A percentile compares a stretch with the other conserved stretches of the same genome.
These are phyloP conservation scores for Morpho achilles DNA, from an alignment of 2,888 invertebrate genomes.

Conservation along the genomic window DNA sequence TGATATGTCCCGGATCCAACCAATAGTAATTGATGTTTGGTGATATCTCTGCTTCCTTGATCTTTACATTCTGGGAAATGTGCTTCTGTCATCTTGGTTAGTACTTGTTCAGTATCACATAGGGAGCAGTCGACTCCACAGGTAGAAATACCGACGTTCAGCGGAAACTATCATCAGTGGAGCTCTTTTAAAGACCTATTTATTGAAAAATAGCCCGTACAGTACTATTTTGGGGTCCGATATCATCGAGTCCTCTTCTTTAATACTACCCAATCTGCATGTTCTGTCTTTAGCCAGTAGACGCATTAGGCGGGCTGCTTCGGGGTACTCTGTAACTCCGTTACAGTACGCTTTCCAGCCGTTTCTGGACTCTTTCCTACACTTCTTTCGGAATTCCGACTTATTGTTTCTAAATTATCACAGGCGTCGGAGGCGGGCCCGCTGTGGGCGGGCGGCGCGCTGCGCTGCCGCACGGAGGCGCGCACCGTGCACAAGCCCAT, in stretches of 20 bases:
- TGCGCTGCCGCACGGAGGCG: slow-evolving; percentile 81
- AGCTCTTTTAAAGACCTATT: no score
- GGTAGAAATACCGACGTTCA: no score
- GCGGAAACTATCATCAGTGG: no score
- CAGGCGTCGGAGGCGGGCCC: slow-evolving; percentile 18
- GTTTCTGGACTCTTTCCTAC: not conserved
- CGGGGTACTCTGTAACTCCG: not conserved
- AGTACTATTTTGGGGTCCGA: not conserved
- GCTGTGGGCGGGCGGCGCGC: slow-evolving; percentile 41
- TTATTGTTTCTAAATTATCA: not conserved
- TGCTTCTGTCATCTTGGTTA: not conserved
- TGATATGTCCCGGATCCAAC: not conserved
- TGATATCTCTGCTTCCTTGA: not conserved
- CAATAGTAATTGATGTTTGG: not conserved
- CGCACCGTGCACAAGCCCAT: slow-evolving; percentile 91
- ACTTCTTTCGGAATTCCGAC: not conserved
- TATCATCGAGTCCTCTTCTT: not conserved
- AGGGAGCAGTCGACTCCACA: no score
- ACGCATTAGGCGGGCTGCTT: not conserved
- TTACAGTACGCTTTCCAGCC: not conserved
- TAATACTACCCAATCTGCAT: not conserved
- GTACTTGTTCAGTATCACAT: no score
- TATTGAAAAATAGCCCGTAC: no score
- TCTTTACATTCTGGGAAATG: not conserved
- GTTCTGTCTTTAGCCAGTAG: not conserved